Evolutionary conservation across 2,113 vertebrate species (phyloP).

Genomic region (Lampris incognitus): DNA sequence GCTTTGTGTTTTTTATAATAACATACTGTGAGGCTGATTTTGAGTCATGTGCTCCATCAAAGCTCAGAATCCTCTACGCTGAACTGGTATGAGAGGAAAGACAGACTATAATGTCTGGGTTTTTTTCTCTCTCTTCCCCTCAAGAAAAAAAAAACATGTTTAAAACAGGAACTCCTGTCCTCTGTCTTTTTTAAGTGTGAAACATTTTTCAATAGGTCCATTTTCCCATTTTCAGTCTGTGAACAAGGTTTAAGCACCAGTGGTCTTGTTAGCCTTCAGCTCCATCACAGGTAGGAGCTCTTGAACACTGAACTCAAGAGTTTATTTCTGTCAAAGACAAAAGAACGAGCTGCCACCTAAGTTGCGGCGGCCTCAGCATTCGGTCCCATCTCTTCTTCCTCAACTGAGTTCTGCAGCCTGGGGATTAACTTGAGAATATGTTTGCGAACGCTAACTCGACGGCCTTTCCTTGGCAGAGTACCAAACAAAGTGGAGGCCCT

Average conservation of each 20-base stretch:
- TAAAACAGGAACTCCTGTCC: no score
- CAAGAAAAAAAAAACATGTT: neutral
- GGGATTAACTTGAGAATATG: constrained; percentile 91
- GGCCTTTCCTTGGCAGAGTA: constrained; percentile 88
- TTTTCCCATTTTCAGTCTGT: constrained; percentile 18
- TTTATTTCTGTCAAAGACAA: neutral
- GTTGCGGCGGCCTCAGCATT: constrained; percentile 1
- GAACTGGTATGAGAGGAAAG: constrained; percentile 10
- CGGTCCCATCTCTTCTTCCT: constrained; percentile 86
- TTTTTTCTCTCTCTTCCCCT: constrained; percentile 10
- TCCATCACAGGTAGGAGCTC: neutral
- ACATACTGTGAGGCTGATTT: neutral
- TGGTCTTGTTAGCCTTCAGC: neutral
- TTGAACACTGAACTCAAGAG: neutral
- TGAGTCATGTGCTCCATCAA: constrained; percentile 1
- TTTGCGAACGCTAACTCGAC: constrained; percentile 85
- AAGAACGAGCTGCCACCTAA: neutral
- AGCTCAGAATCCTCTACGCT: neutral
- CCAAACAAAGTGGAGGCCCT: constrained; percentile 83
- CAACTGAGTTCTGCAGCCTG: constrained; percentile 89
- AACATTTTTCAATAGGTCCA: constrained; percentile 10
- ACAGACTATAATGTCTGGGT: constrained; percentile 16
- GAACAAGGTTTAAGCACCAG: neutral
- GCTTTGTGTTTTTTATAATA: constrained; percentile 43
- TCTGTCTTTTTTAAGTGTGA: no score